Evolutionary conservation across 2,113 vertebrate genomes (phyloP).

Genomic region (Catharus fuscescens): DNA sequence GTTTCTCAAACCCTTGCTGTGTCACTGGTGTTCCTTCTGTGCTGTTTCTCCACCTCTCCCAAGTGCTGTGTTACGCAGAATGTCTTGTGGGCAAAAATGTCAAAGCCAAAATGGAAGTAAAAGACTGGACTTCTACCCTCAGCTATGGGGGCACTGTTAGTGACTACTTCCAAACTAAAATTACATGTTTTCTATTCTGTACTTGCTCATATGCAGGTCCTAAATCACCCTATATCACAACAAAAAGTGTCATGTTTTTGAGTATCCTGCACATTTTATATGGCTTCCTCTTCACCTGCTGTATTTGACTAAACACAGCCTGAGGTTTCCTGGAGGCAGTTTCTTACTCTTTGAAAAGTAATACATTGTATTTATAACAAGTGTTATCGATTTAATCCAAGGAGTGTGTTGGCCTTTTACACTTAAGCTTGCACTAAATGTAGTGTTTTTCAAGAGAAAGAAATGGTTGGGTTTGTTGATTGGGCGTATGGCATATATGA

Average conservation of each 20-base stretch:
- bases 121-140: background rate
- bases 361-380: background rate
- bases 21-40: background rate
- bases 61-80: background rate
- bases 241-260: background rate
- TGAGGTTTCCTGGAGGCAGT: background rate
- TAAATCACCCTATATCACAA: background rate
- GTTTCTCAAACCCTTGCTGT: background rate
- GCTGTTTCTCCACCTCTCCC: accelerated
- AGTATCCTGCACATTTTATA: background rate
- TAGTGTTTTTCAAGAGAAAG: background rate
- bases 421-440: background rate
- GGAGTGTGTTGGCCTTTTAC: background rate
- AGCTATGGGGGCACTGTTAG: accelerated
- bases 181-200: background rate
- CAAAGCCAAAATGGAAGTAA: background rate
- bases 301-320: background rate
- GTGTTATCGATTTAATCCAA: background rate
- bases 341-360: background rate
- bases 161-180: background rate
- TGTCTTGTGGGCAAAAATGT: background rate
- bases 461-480: background rate
- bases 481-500: background rate
- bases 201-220: background rate
- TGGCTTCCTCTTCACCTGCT: background rate